Base-by-base conservation (phyloP, 2,888 invertebrate genomes). In the Camptogramma bilineatum region DNA sequence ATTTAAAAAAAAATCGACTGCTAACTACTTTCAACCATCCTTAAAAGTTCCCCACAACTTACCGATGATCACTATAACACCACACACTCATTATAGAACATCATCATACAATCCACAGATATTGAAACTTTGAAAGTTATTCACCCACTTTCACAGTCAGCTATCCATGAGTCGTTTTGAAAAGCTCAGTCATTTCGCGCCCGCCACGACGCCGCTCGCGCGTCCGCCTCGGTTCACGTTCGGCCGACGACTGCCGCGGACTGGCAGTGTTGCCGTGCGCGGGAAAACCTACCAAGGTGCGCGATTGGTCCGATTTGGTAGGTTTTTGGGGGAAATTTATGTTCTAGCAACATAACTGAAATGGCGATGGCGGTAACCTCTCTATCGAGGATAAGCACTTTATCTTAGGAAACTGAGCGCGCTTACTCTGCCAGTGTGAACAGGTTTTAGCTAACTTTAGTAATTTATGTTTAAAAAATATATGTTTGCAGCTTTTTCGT, bases 41-140 rank as follows among this genome's bases (percentile, higher is more conserved):
- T 21, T 7, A 5, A 48, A 56, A 56, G 24, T 46, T 13, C 17
- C 21, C 21, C 28, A 19, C 51, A 72, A 90, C 92, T 91, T 77
- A 92, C 92, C 91, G 90, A 88, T 87, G 86, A 83, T 90, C 91
- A 92, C 91, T 91, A 91, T 90, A 91, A 91, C 85, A 87, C 86
- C 87, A 88, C 82, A 89, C 80, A 83, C 73, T 80, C 88, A 90
- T 90, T 82, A 88, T 82, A 86, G 82, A 82, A 79, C 78, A 86
- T 86, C 57, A 58, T 62, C 46, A 53, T 59, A 65, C 52, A 68
- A 60, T 63, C 56, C 66, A 66, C 60, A 56, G 52, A 56, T 63
- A 60, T 47, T 61, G 59, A 57, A 51, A 69, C 63, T 62, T 66
- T 66, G 53, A 69, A 42, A 68, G 70, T 66, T 65, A 65, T 61